phyloP scores from a whole-genome alignment of 2,888 invertebrate species.

The Platerodrilus igneus region DNA sequence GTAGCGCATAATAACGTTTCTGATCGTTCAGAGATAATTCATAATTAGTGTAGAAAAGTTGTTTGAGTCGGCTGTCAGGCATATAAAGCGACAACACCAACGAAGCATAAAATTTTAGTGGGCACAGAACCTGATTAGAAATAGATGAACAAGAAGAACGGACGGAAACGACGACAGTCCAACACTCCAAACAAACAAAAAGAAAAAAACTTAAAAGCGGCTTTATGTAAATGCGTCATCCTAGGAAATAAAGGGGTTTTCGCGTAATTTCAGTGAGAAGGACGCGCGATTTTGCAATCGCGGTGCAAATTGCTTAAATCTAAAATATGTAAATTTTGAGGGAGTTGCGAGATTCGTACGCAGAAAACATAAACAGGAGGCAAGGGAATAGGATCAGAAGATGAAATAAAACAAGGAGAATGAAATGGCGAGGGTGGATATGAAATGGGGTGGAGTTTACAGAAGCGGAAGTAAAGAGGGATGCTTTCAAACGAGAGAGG shows the following conservation, averaged over 20 bases:
- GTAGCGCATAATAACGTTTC: constrained; percentile 19
- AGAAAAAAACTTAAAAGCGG: no score
- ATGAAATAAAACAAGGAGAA: constrained; percentile 50
- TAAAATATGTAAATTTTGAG: constrained; percentile 49
- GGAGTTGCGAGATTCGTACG: constrained; percentile 39
- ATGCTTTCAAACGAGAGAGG: constrained; percentile 45
- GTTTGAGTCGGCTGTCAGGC: constrained; percentile 14
- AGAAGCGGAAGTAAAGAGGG: constrained; percentile 58
- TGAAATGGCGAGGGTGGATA: constrained; percentile 49
- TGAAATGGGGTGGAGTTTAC: constrained; percentile 53
- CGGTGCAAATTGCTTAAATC: constrained; percentile 37
- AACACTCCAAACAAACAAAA: no score
- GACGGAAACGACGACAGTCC: constrained; percentile 20
- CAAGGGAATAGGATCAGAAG: constrained; percentile 41
- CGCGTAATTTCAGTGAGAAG: constrained; percentile 8
- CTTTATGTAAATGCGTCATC: no score
- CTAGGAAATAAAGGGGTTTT: constrained; percentile 2
- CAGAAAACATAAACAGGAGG: constrained; percentile 35
- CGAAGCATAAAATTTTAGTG: constrained; percentile 26
- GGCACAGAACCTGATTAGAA: constrained; percentile 31
- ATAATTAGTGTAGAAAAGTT: constrained; percentile 20
- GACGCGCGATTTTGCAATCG: constrained; percentile 24
- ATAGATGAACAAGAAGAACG: constrained; percentile 26
- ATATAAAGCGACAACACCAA: constrained; percentile 25
- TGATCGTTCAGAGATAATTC: constrained; percentile 14